Evolutionary conservation across 2,888 invertebrate species (phyloP), one percentile per base, ranked within the genome.

Genomic region (Macropis europaea): DNA sequence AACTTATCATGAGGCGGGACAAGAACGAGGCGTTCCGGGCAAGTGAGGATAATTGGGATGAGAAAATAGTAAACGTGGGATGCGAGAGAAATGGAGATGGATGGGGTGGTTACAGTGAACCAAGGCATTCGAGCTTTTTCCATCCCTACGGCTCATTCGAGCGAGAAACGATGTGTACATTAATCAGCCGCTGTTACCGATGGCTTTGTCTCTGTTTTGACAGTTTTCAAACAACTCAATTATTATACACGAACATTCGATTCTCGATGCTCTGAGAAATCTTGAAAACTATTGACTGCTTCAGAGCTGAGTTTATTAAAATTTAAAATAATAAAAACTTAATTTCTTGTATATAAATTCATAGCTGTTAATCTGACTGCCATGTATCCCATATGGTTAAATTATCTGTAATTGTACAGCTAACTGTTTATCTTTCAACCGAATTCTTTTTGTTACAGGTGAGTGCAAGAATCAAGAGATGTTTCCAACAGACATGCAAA

Each of bases 401-500:
- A n/a, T n/a, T n/a, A n/a, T n/a, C n/a, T n/a, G n/a, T n/a, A n/a
- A n/a, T n/a, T n/a, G n/a, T n/a, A n/a, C n/a, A n/a, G n/a, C n/a
- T n/a, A n/a, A n/a, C n/a, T n/a, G 15, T 7, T 42, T 4, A 11
- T 19, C 5, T 3, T 17, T 52, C 11, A 15, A 54, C 34, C 4
- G 2, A 2, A 6, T 28, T 13, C 13, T 9, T 30, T 13, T 22
- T 22, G 9, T 89, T 89, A 26, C 85, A 93, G 93, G 87, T 48
- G 91, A 91, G 73, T 94, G 94, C 87, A 91, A 91, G 72, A 92
- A 93, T 81, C 93, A 93, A 80, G 92, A 93, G 62, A 92, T 93
- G 90, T 94, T 94, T 80, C 92, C 92, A 2, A 90, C 91, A 6
- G 91, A 92, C 0, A 90, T 90, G 63, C 90, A 91, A n/a, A 82